These are phyloP conservation scores for Poecilia gillii DNA, from an alignment of 2,797 vertebrate species.

Conservation along the genomic window DNA sequence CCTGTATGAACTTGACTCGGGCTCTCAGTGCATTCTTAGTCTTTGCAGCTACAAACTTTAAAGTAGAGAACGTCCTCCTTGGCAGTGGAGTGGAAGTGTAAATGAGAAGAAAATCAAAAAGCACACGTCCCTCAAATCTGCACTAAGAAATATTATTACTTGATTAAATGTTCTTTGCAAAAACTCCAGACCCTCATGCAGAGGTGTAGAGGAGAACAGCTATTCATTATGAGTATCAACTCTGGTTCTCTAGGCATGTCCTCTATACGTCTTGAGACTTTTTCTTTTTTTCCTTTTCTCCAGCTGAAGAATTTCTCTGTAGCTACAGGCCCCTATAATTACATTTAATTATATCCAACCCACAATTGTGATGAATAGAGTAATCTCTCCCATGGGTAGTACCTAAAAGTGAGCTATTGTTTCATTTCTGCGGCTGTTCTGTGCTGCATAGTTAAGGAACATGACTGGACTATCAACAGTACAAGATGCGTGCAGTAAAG, in stretches of 20 bases:
- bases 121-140: neutral
- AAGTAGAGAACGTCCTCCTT: neutral
- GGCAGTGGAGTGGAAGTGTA: neutral
- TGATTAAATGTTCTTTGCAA: slow-evolving; percentile 10
- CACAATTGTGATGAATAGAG: slow-evolving; percentile 56
- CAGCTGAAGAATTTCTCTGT: slow-evolving; percentile 51
- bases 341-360: slow-evolving; percentile 62
- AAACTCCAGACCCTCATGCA: slow-evolving; percentile 10
- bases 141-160: slow-evolving; percentile 12
- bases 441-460: slow-evolving; percentile 36
- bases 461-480: slow-evolving; percentile 25
- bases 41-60: neutral
- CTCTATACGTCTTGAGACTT: slow-evolving; percentile 34
- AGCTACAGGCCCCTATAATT: slow-evolving; percentile 63
- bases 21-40: neutral
- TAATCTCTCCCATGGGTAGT: slow-evolving; percentile 46
- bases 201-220: slow-evolving; percentile 13
- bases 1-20: neutral
- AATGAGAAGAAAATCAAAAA: neutral
- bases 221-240: slow-evolving; percentile 40
- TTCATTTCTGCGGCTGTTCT: slow-evolving; percentile 40
- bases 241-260: slow-evolving; percentile 25
- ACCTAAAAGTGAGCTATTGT: slow-evolving; percentile 56
- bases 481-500: slow-evolving; percentile 19
- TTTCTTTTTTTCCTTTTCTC: slow-evolving; percentile 30